Percentiles rank a stretch among this genome's conserved stretches.
Evolutionary conservation across 1,140 invertebrate species (phyloP).

Genomic region (Platorchestia sp.): DNA sequence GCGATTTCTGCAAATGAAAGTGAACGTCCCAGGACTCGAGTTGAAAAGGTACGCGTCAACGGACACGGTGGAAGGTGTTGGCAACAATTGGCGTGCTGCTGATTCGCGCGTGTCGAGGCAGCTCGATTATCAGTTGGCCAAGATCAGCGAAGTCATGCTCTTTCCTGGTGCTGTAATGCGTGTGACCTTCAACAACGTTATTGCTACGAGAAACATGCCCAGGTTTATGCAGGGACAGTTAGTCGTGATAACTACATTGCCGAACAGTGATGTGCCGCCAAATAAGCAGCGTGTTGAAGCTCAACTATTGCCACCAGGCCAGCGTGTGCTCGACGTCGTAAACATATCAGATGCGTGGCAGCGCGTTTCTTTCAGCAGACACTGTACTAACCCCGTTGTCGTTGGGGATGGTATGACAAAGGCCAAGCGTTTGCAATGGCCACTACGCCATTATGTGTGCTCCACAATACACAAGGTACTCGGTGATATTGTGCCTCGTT

Average conservation of each 20-base stretch:
- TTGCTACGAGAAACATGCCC: background rate
- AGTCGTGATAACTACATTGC: background rate
- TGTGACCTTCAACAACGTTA: background rate
- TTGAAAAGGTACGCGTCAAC: background rate
- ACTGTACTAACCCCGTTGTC: too few relatives aligned
- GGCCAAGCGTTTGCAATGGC: background rate
- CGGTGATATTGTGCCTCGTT: background rate
- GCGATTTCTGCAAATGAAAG: background rate
- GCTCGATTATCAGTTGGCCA: background rate
- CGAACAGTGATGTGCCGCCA: background rate
- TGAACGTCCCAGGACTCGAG: background rate
- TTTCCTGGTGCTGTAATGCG: background rate
- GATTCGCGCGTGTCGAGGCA: background rate
- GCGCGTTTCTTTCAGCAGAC: too few relatives aligned
- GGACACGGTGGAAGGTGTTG: background rate
- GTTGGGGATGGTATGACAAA: too few relatives aligned
- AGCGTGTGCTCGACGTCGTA: background rate
- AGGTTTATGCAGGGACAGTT: background rate
- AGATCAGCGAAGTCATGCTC: background rate
- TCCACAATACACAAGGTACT: background rate
- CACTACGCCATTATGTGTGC: background rate
- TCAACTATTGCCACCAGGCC: background rate
- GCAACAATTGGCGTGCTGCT: background rate
- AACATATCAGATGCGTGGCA: too few relatives aligned
- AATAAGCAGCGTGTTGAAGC: background rate